Evolutionary conservation across 2,888 invertebrate genomes (phyloP), one percentile per base, ranked within the genome.

Genomic region (Phymatocera aterrima): DNA sequence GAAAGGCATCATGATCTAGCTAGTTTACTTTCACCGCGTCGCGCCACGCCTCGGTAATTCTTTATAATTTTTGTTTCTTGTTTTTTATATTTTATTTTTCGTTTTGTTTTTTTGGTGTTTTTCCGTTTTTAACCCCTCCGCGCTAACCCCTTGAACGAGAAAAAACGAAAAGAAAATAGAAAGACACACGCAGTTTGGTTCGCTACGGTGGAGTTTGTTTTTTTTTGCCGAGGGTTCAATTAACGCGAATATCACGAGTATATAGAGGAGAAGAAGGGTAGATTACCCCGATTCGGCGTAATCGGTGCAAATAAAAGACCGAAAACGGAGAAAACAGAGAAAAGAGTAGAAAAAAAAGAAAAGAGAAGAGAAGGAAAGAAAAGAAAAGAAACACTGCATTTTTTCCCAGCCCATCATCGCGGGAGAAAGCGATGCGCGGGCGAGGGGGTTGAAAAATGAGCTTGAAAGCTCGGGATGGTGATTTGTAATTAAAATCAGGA

Each of bases 401-500:
- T 8, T 40, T 40, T 40, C 8, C 8, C 5, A 40, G 8, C 40
- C 8, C 40, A 40, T 5, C 4, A 40, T 40, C 40, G 40, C 5
- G 4, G n/a, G n/a, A n/a, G n/a, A n/a, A 54, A 54, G 18, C 2
- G 54, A 54, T 10, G 54, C 31, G 60, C 31, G 18, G 61, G n/a
- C 6, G 12, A 31, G 31, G 15, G 60, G n/a, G 40, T 8, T 21
- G 18, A 15, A 18, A 21, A 34, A 40, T 21, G 40, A 0, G 21
- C 6, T 2, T 2, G 21, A 15, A 24, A 51, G n/a, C 3, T 51
- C n/a, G 21, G 24, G 46, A 46, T 15, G 68, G 21, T 46, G 21
- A 68, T 68, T 68, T 68, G 68, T 68, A 46, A 68, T 68, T 68
- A 46, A 68, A 68, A 68, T 68, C 21, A 68, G 21, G 3, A 18